These are phyloP conservation scores for Salvelinus namaycush DNA, from an alignment of 2,113 vertebrate genomes.

Conservation along the genomic window DNA sequence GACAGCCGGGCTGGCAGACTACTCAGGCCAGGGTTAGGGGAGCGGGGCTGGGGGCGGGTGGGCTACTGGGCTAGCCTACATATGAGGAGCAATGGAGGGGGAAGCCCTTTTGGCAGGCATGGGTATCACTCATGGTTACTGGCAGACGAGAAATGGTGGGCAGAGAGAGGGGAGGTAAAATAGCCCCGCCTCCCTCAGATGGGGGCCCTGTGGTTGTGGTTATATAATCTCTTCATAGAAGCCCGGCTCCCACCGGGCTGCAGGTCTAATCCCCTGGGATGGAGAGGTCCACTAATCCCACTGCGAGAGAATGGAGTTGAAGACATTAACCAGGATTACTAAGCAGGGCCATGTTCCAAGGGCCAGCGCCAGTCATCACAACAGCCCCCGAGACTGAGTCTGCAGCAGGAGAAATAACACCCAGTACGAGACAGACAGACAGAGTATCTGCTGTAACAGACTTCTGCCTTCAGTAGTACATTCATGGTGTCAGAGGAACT, in stretches of 20 bases:
- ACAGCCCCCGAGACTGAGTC: constrained; percentile 27
- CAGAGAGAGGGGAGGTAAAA: not conserved
- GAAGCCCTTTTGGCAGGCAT: constrained; percentile 54
- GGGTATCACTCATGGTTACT: constrained; percentile 29
- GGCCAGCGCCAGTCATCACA: constrained; percentile 51
- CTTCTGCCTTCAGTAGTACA: constrained; percentile 23
- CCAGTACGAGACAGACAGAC: not conserved
- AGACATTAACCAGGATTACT: constrained; percentile 75
- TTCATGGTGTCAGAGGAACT: not conserved
- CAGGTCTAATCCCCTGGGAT: constrained; percentile 68
- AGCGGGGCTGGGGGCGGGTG: not conserved
- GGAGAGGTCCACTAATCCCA: constrained; percentile 69
- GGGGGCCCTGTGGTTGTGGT: constrained; percentile 57
- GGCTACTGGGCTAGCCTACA: too few relatives aligned
- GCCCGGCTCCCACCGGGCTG: constrained; percentile 56
- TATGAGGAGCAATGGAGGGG: constrained; percentile 22
- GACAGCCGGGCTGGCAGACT: not conserved
- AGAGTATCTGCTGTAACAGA: not conserved
- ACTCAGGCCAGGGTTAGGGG: constrained; percentile 14
- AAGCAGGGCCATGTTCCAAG: constrained; percentile 54
- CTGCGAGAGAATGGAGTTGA: constrained; percentile 69
- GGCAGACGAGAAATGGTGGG: constrained; percentile 42
- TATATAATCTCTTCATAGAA: constrained; percentile 66
- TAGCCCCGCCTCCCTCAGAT: not conserved
- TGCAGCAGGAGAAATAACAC: not conserved